These are phyloP conservation scores for Pelobates fuscus DNA, from an alignment of 2,113 vertebrate genomes.

Conservation along the genomic window DNA sequence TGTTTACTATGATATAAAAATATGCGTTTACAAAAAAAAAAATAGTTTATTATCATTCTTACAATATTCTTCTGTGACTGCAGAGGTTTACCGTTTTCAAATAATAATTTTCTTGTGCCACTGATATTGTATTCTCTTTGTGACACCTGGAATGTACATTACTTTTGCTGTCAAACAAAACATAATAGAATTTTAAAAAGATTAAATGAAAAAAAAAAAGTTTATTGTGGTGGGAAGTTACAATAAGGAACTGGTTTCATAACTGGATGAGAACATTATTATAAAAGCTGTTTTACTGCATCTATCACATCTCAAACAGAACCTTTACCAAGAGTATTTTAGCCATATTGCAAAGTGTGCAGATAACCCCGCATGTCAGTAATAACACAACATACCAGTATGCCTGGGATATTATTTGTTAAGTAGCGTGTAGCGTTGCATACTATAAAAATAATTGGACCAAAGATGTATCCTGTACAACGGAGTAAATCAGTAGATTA, in stretches of 20 bases:
- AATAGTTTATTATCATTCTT: constrained; percentile 56
- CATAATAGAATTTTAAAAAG: constrained; percentile 1
- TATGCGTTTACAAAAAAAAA: constrained; percentile 56
- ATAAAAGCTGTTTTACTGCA: neutral
- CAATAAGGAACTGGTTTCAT: neutral
- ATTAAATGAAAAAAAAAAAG: neutral
- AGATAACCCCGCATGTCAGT: too few species aligned
- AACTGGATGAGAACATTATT: neutral
- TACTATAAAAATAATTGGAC: too few species aligned
- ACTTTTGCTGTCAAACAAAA: constrained; percentile 1
- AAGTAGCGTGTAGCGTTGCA: too few species aligned
- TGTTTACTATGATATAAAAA: constrained; percentile 62
- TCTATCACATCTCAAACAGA: too few species aligned
- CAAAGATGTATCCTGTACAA: too few species aligned
- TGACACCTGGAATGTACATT: constrained; percentile 17
- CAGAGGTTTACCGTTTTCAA: neutral
- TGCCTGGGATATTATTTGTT: too few species aligned
- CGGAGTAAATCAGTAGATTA: too few species aligned
- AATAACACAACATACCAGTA: too few species aligned
- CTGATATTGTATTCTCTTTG: neutral
- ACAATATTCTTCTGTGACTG: constrained; percentile 32
- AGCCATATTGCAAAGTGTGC: too few species aligned
- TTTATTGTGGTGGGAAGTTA: neutral
- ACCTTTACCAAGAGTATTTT: too few species aligned
- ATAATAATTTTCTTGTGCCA: constrained; percentile 3